Conservation (phyloP, 1,140 invertebrate genomes). For the Drosophila serrata region DNA sequence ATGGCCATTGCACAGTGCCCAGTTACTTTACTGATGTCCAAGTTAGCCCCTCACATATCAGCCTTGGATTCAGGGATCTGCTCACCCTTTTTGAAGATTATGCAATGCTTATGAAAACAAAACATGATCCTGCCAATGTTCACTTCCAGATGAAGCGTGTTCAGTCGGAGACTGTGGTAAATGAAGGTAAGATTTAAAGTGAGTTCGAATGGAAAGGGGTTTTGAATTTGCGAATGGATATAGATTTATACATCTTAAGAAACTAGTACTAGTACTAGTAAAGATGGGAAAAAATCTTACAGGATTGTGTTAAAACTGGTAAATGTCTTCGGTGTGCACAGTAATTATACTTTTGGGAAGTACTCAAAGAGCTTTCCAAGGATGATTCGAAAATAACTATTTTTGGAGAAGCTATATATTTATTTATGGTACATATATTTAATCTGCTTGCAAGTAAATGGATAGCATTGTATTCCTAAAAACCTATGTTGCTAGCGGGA, state of each 20-base stretch:
- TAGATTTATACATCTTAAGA: no score
- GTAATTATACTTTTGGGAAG: background rate
- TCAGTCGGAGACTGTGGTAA: conserved; percentile 27
- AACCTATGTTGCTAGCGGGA: background rate
- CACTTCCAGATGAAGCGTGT: conserved; percentile 28
- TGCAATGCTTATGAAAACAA: conserved; percentile 37
- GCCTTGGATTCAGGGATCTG: conserved; percentile 56
- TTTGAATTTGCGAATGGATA: no score
- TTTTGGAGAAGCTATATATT: background rate
- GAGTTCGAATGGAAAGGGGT: no score
- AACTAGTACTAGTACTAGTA: no score
- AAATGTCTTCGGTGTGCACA: background rate
- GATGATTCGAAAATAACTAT: background rate
- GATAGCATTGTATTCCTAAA: background rate
- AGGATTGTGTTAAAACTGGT: background rate
- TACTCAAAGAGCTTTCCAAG: background rate
- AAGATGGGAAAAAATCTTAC: background rate
- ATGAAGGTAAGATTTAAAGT: conserved; percentile 25
- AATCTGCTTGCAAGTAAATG: background rate
- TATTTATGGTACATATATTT: background rate
- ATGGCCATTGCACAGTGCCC: background rate
- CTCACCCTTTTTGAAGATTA: conserved; percentile 62
- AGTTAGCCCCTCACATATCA: conserved; percentile 58
- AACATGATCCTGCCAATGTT: conserved; percentile 12
- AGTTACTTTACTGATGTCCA: conserved; percentile 53